These are phyloP conservation scores for Serranus cabrilla DNA, from an alignment of 2,797 vertebrate species.

Conservation along the genomic window DNA sequence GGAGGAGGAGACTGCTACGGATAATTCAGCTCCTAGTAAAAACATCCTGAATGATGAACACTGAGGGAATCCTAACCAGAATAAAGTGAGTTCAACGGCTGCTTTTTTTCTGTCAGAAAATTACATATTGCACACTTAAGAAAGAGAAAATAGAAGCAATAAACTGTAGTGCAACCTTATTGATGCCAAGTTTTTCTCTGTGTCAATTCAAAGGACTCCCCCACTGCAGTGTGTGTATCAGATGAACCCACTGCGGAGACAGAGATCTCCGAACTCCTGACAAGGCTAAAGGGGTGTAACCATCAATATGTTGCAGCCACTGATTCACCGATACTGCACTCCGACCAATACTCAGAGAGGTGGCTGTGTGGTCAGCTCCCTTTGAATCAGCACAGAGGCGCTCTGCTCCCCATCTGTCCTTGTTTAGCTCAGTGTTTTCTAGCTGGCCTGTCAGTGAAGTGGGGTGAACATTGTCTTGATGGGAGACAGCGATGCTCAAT, in stretches of 20 bases:
- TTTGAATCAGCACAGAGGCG: slow-evolving; percentile 50
- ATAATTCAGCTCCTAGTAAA: too few relatives aligned
- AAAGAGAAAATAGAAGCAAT: slow-evolving; percentile 3
- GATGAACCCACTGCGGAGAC: slow-evolving; percentile 41
- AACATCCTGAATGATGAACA: too few relatives aligned
- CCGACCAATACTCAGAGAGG: slow-evolving; percentile 29
- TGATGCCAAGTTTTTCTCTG: not conserved
- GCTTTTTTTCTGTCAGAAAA: too few relatives aligned
- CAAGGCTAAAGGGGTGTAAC: slow-evolving; percentile 20
- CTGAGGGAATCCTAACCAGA: too few relatives aligned
- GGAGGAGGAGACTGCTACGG: too few relatives aligned
- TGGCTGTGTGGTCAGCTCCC: slow-evolving; percentile 20
- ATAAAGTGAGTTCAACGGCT: too few relatives aligned
- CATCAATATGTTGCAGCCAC: slow-evolving; percentile 52
- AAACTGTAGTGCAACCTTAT: not conserved
- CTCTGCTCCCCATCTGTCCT: slow-evolving; percentile 31
- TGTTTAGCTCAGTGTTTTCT: slow-evolving; percentile 44
- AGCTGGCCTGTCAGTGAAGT: slow-evolving; percentile 12
- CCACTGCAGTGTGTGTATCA: slow-evolving; percentile 45
- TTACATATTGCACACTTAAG: not conserved
- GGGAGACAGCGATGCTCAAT: slow-evolving; percentile 50
- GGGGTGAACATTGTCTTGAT: slow-evolving; percentile 19
- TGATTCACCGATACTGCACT: slow-evolving; percentile 43
- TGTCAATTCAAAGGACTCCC: slow-evolving; percentile 14
- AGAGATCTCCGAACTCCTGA: slow-evolving; percentile 58